These are phyloP conservation scores for Phalacrocorax aristotelis DNA, from an alignment of 2,113 vertebrate species.

Conservation along the genomic window DNA sequence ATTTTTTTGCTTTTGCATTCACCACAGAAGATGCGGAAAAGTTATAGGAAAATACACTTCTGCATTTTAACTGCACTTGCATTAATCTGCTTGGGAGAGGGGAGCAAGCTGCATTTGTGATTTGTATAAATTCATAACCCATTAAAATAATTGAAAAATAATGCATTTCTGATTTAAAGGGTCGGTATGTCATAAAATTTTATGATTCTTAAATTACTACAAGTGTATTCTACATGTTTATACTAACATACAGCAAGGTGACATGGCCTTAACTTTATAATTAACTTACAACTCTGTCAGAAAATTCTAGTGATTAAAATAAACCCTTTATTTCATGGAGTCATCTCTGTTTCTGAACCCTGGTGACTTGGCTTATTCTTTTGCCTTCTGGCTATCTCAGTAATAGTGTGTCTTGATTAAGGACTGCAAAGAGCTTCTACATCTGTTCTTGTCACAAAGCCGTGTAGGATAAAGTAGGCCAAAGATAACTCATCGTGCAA, in stretches of 20 bases:
- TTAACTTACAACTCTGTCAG: background rate
- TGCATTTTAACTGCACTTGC: background rate
- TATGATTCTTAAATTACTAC: background rate
- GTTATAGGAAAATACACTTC: background rate
- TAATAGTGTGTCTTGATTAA: conserved; percentile 40
- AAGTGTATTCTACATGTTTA: background rate
- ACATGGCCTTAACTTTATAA: background rate
- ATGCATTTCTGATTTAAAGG: background rate
- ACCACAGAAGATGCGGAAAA: background rate
- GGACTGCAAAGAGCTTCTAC: conserved; percentile 19
- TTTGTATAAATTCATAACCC: background rate
- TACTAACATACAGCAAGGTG: background rate
- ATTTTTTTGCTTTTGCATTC: background rate
- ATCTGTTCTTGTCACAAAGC: conserved; percentile 28
- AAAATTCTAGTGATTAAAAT: conserved; percentile 1
- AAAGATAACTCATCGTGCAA: conserved; percentile 1
- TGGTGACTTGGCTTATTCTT: conserved; percentile 7
- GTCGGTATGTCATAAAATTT: background rate
- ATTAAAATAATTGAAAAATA: background rate
- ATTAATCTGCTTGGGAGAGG: background rate
- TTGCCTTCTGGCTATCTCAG: conserved; percentile 18
- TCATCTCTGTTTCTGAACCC: conserved; percentile 1
- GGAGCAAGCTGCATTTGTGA: background rate
- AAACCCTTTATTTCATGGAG: conserved; percentile 14
- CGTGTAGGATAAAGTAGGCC: conserved; percentile 4